Evolutionary conservation across 2,113 vertebrate genomes (phyloP), one percentile per base, ranked within the genome.

Genomic region (Probosciger aterrimus): DNA sequence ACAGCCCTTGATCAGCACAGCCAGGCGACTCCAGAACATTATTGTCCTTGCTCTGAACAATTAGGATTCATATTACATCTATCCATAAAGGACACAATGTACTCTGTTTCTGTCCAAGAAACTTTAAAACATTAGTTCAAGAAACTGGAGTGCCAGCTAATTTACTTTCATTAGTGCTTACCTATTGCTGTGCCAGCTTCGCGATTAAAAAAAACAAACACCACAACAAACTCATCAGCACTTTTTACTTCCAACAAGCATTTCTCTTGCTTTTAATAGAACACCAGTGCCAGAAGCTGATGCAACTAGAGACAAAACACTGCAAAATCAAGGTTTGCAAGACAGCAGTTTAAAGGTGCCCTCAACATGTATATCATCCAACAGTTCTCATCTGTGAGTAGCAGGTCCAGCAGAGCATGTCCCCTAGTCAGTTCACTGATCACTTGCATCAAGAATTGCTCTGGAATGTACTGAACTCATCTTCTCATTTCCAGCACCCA

Each of bases 101-200:
- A 68, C 16, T 83, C 18, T 53, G 16, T 63, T 88, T 86, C 33
- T 89, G 18, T 44, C 39, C 7, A 10, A 76, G 53, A 62, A 59
- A 49, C 63, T 79, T 84, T 65, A 91, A 91, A 91, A 62, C 2
- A 27, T 65, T 37, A 52, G 8, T 53, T 87, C 41, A 37, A 82
- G 60, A 50, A 79, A 13, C 31, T 19, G 11, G 24, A 69, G 13
- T 53, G 67, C 81, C 62, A 92, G 65, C 62, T 81, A 85, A 33
- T 77, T 75, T 67, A 71, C 37, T 95, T 89, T 55, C 62, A 55
- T 79, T 57, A 91, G n/a, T 76, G 74, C 78, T 79, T 64, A 65
- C 47, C 62, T 85, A 64, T 25, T 76, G 33, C 86, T 87, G 11
- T 89, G 93, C 94, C 94, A 96, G 84, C 63, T 92, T 85, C 41